Conservation (phyloP, 1,140 invertebrate species). For the Drosophila ogumai region DNA sequence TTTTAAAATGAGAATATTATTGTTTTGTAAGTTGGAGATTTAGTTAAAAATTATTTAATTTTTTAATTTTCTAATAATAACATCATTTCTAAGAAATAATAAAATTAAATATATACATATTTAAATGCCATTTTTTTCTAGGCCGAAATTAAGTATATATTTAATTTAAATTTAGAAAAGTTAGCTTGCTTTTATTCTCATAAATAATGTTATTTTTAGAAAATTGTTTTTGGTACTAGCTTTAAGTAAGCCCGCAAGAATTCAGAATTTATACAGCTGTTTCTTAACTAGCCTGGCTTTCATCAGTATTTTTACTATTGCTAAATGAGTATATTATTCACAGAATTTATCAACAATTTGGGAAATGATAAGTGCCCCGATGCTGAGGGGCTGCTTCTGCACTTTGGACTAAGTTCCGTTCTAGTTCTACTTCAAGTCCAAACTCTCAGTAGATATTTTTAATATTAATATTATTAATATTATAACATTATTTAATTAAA, state of each 20-base stretch:
- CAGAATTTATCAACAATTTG: neutral
- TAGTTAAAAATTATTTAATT: no score
- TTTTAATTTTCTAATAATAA: no score
- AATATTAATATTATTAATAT: neutral
- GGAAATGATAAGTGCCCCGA: neutral
- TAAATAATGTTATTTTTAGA: no score
- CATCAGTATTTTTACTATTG: neutral
- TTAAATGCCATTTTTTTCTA: no score
- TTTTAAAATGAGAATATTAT: neutral
- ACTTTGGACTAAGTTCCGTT: neutral
- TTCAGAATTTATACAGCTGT: neutral
- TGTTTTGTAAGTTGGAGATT: neutral
- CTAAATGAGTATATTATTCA: no score
- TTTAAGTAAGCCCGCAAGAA: neutral
- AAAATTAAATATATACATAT: no score
- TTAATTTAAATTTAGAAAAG: no score
- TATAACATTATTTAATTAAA: neutral
- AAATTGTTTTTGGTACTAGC: neutral
- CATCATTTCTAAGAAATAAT: no score
- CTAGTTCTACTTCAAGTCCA: no score
- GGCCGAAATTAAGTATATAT: no score
- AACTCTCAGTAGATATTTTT: neutral
- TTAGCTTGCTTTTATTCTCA: no score
- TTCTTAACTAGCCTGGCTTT: neutral
- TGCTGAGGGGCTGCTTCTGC: neutral